A percentile compares a stretch with the other conserved stretches of the same genome.
Conservation (phyloP, 1,140 invertebrate species). For the Macrotrachela quadricornifera region DNA sequence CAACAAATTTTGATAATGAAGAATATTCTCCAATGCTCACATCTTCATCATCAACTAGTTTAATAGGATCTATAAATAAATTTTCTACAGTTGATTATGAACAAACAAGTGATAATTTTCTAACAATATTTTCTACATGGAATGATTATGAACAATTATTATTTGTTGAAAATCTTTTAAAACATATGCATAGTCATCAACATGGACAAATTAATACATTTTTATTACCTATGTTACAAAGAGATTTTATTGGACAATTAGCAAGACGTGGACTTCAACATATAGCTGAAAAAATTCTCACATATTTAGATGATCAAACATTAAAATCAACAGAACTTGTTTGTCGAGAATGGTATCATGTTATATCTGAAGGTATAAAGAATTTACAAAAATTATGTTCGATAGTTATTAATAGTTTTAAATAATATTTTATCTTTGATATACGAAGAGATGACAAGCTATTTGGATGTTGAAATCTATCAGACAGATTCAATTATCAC, state of each 20-base stretch:
- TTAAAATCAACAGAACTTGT: slow-evolving; percentile 78
- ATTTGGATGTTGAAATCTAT: too few relatives aligned
- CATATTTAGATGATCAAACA: slow-evolving; percentile 83
- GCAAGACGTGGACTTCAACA: slow-evolving; percentile 93
- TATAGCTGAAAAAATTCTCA: slow-evolving; percentile 93
- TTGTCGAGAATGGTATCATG: slow-evolving; percentile 87
- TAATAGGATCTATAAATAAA: too few relatives aligned
- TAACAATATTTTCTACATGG: neutral
- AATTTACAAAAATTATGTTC: too few relatives aligned
- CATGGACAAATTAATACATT: slow-evolving; percentile 91
- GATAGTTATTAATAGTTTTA: too few relatives aligned
- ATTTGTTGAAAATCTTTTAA: neutral
- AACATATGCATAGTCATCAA: slow-evolving; percentile 84
- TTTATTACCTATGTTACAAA: slow-evolving; percentile 90
- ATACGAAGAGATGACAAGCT: too few relatives aligned
- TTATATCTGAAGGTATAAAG: slow-evolving; percentile 73
- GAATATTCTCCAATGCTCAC: too few relatives aligned
- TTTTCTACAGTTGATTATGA: too few relatives aligned
- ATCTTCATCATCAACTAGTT: too few relatives aligned
- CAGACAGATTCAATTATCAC: too few relatives aligned
- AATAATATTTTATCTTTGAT: too few relatives aligned
- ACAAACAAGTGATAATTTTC: neutral
- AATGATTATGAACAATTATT: neutral
- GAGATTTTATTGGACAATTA: slow-evolving; percentile 89
- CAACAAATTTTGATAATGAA: too few relatives aligned